These are phyloP conservation scores for Capitella teleta DNA, from an alignment of 1,140 invertebrate species.

Conservation along the genomic window DNA sequence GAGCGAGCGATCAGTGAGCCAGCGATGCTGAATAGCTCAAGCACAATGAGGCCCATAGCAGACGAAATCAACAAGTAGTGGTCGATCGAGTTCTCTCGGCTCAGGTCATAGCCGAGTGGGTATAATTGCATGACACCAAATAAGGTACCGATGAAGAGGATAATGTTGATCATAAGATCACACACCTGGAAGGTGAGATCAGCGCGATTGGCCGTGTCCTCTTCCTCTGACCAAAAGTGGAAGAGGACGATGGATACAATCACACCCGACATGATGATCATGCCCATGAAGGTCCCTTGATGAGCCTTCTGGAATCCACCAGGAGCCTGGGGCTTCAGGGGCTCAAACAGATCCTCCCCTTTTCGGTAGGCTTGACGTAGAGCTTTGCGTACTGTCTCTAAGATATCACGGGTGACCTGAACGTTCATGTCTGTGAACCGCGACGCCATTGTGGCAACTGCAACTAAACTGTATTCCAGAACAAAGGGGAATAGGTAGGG, in stretches of 20 bases:
- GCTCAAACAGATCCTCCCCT: not conserved
- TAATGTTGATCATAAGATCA: not conserved
- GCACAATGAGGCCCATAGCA: constrained; percentile 3
- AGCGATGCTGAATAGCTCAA: constrained; percentile 4
- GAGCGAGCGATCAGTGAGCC: too few species aligned
- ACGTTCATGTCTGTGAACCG: not conserved
- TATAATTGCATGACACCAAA: not conserved
- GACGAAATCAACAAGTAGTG: constrained; percentile 7
- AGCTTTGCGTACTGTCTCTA: not conserved
- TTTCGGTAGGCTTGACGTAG: not conserved
- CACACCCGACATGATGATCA: constrained; percentile 4
- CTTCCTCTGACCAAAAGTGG: not conserved
- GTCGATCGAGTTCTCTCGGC: constrained; percentile 5
- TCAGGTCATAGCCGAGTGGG: not conserved
- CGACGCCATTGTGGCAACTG: not conserved
- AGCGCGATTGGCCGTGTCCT: not conserved
- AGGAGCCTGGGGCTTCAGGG: not conserved
- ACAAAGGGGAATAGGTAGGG: constrained; percentile 13
- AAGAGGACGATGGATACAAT: constrained; percentile 10
- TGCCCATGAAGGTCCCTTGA: constrained; percentile 8
- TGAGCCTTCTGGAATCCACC: constrained; percentile 10
- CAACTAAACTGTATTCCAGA: constrained; percentile 9
- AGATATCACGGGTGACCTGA: not conserved
- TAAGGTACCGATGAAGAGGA: constrained; percentile 2
- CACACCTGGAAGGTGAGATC: constrained; percentile 3